These are phyloP conservation scores for Pedionomus torquatus DNA, from an alignment of 2,113 vertebrate species.

Conservation along the genomic window DNA sequence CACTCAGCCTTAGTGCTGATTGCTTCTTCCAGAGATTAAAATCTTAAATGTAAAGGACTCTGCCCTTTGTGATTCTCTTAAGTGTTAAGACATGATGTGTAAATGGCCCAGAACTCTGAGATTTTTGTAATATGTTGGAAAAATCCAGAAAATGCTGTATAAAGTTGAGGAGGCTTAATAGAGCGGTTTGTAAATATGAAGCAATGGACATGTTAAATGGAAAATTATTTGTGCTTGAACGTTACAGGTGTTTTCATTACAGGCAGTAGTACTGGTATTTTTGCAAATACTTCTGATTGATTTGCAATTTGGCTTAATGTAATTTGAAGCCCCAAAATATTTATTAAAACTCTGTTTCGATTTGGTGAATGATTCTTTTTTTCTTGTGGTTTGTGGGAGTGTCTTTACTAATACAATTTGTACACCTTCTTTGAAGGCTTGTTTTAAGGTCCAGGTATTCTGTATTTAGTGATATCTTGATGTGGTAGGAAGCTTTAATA, in stretches of 20 bases:
- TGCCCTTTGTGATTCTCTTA: not conserved
- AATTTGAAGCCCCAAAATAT: not conserved
- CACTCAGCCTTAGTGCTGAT: not conserved
- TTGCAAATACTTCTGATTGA: not conserved
- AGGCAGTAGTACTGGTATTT: not conserved
- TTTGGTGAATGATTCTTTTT: not conserved
- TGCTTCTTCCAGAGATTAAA: conserved; percentile 36
- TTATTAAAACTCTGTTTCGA: not conserved
- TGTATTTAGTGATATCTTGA: not conserved
- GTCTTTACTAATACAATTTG: not conserved
- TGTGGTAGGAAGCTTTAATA: not conserved
- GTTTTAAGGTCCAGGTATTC: not conserved
- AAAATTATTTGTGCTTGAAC: not conserved
- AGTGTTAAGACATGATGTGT: not conserved
- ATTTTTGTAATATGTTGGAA: not conserved
- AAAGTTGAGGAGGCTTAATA: not conserved
- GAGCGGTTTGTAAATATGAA: not conserved
- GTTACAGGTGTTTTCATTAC: not conserved
- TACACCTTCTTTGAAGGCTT: not conserved
- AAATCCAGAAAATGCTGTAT: not conserved
- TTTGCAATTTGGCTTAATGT: not conserved
- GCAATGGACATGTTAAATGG: not conserved
- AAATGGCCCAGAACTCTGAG: not conserved
- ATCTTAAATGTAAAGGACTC: conserved; percentile 3
- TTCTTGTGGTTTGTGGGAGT: not conserved